A percentile compares a stretch with the other conserved stretches of the same genome.
phyloP scores from a whole-genome alignment of 2,113 vertebrate species.

The Aphyosemion australe region DNA sequence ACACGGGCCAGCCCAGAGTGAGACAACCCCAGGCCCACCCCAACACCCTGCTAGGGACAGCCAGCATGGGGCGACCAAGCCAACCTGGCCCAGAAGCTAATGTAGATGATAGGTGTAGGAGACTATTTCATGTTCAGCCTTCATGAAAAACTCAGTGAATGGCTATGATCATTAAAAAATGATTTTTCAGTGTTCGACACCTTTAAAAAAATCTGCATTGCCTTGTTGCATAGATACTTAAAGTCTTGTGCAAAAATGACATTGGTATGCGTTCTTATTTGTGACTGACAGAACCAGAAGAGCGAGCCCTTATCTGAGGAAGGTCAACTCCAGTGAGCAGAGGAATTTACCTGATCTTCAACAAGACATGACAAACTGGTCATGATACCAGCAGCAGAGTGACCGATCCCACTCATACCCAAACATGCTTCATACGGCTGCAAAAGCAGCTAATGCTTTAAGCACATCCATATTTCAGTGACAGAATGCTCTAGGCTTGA shows the following conservation, averaged over 20 bases:
- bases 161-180: too few relatives aligned
- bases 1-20: too few relatives aligned
- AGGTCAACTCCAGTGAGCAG: conserved; percentile 30
- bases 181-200: too few relatives aligned
- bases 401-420: conserved; percentile 60
- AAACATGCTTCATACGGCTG: conserved; percentile 38
- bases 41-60: too few relatives aligned
- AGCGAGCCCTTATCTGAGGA: conserved; percentile 44
- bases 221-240: neutral
- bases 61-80: too few relatives aligned
- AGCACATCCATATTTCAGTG: conserved; percentile 74
- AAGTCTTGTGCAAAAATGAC: conserved; percentile 5
- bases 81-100: too few relatives aligned
- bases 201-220: too few relatives aligned
- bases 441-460: conserved; percentile 56
- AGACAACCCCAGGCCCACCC: too few relatives aligned
- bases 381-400: conserved; percentile 45
- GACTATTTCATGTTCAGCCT: too few relatives aligned
- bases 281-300: conserved; percentile 20
- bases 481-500: conserved; percentile 64
- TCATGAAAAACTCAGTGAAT: too few relatives aligned
- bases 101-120: too few relatives aligned
- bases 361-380: conserved; percentile 40
- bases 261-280: conserved; percentile 7
- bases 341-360: conserved; percentile 56